Evolutionary conservation across 2,888 invertebrate genomes (phyloP).

Genomic region (Calliphora vomitoria): DNA sequence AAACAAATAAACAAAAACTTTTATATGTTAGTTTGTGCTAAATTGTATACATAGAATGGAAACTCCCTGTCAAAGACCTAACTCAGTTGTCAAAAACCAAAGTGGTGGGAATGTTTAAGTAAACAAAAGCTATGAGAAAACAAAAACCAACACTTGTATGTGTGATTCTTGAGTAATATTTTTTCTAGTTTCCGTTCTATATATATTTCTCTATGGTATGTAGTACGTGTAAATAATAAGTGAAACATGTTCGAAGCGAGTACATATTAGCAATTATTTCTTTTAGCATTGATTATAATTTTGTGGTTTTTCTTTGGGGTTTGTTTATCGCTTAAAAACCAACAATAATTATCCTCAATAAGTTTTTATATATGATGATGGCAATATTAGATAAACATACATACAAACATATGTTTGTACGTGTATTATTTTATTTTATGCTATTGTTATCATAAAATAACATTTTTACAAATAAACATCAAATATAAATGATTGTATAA

Average conservation of each 20-base stretch:
- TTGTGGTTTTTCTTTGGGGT: slow-evolving; percentile 28
- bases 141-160: no score
- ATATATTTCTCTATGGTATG: no score
- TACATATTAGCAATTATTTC: slow-evolving; percentile 10
- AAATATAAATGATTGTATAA: neutral
- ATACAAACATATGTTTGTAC: no score
- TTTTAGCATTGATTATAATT: slow-evolving; percentile 37
- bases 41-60: no score
- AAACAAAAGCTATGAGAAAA: no score
- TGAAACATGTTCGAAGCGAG: neutral
- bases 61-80: no score
- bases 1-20: neutral
- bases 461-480: neutral
- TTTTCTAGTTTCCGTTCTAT: no score
- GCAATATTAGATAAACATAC: neutral
- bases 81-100: no score
- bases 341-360: slow-evolving; percentile 15
- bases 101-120: no score
- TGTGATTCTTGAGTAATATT: no score
- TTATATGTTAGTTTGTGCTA: no score
- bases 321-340: neutral
- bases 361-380: neutral
- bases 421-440: neutral
- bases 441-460: neutral
- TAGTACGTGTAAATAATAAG: neutral